Base-by-base conservation (phyloP, 1,140 invertebrate genomes). In the Formica exsecta region DNA sequence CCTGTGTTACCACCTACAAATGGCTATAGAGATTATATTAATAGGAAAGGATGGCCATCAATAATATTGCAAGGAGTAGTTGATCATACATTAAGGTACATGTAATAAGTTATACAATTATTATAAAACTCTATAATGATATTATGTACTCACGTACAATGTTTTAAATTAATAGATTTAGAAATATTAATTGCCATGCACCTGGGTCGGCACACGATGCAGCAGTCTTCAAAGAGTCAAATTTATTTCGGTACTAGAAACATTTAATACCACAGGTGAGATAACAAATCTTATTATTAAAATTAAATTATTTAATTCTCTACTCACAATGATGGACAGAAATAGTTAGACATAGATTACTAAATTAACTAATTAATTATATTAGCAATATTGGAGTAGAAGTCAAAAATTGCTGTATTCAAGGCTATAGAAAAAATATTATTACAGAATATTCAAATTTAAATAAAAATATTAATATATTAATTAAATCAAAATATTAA, bases 21-120 rank as follows among this genome's bases (percentile, higher is more conserved):
- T 65, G 64, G 64, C 6, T 65, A 65, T 38, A 65, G 6, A 65
- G 32, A 65, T n/a, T 65, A 19, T 36, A 65, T 65, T 2, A 65
- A 65, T 38, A 29, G 64, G 6, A 65, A 65, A 16, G 32, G 64
- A 65, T 65, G 64, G 64, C 29, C 32, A 1, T 65, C 32, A 65
- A 65, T 65, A 38, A n/a, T 65, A 65, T 62, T 62, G 29, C 61
- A 62, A 62, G 29, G 61, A 19, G 25, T 62, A 62, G 61, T 62
- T 62, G 25, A 62, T 62, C 25, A 62, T 62, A 66, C 64, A 66
- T 5, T 22, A n/a, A 66, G 64, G 32, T 38, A 66, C 8, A 66
- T 36, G 4, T 66, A 66, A 66, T n/a, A 65, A 38, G 32, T 65
- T 38, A 66, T 66, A 5, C 29, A 36, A 22, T 22, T 22, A 22